A percentile compares a stretch with the other conserved stretches of the same genome.
Conservation (phyloP, 2,888 invertebrate genomes). For the Parthenolecanium corni region DNA sequence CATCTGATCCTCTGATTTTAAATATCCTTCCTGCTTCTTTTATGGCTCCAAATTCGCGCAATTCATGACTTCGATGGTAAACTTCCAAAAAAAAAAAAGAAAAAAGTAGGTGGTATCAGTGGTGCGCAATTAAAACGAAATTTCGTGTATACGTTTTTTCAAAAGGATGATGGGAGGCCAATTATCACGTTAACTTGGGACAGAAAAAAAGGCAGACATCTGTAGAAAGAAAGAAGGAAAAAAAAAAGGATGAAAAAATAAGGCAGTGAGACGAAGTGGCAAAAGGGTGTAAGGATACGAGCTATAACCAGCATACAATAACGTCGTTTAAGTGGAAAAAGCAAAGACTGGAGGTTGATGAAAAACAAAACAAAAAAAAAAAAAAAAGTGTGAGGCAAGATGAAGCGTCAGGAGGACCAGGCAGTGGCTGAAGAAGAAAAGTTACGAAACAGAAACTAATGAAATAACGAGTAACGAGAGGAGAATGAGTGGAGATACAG, state of each 20-base stretch:
- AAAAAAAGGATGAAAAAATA: neutral
- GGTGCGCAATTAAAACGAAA: slow-evolving; percentile 20
- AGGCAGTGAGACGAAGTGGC: neutral
- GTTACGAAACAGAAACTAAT: too few relatives aligned
- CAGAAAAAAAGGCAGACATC: too few relatives aligned
- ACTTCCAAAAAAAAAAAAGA: neutral
- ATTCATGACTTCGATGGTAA: neutral
- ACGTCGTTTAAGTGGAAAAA: too few relatives aligned
- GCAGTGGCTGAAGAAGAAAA: slow-evolving; percentile 5
- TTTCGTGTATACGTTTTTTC: slow-evolving; percentile 8
- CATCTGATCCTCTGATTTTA: neutral
- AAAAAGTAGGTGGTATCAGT: slow-evolving; percentile 7
- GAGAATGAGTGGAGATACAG: too few relatives aligned
- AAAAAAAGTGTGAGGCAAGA: too few relatives aligned
- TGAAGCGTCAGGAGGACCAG: neutral
- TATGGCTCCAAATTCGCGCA: neutral
- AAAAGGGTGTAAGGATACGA: neutral
- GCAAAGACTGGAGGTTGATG: too few relatives aligned
- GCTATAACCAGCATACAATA: too few relatives aligned
- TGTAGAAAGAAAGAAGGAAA: too few relatives aligned
- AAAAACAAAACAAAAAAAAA: too few relatives aligned
- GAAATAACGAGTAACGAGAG: too few relatives aligned
- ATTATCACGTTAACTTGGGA: slow-evolving; percentile 8
- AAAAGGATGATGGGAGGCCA: neutral
- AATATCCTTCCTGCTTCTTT: neutral